Evolutionary conservation across 2,888 invertebrate species (phyloP).

Genomic region (Drosophila peninsularis): DNA sequence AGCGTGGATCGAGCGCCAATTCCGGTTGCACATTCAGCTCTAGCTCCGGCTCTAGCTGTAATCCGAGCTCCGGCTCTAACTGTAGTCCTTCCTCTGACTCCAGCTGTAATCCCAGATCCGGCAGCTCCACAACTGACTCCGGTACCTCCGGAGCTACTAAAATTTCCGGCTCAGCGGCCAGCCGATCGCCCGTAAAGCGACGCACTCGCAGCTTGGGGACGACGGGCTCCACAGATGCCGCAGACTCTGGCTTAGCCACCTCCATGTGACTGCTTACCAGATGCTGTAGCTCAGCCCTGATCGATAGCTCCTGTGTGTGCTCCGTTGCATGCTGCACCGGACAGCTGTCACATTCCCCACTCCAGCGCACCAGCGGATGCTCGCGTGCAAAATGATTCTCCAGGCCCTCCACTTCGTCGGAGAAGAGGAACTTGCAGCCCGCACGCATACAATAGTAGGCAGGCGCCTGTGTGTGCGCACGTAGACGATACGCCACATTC

Average conservation of each 20-base stretch:
- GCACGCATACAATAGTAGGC: conserved; percentile 80
- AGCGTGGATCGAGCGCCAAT: background rate
- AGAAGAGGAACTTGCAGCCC: conserved; percentile 81
- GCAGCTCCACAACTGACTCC: background rate
- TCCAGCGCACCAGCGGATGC: conserved; percentile 85
- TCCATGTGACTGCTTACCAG: conserved; percentile 69
- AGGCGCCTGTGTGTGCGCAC: background rate
- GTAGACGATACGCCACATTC: conserved; percentile 71
- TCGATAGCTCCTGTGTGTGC: conserved; percentile 3
- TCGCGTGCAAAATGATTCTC: conserved; percentile 80
- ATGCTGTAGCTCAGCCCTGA: conserved; percentile 75
- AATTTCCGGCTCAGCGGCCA: conserved; percentile 12
- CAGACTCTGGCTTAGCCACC: too few relatives aligned
- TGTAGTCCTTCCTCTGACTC: background rate
- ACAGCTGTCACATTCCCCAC: conserved; percentile 86
- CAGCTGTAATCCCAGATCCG: background rate
- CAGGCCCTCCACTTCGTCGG: conserved; percentile 78
- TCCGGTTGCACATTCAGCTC: background rate
- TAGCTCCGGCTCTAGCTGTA: background rate
- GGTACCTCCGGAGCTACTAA: background rate
- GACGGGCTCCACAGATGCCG: background rate
- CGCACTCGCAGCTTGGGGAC: conserved; percentile 70
- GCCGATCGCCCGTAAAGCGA: conserved; percentile 76
- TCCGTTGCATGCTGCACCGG: conserved; percentile 76
- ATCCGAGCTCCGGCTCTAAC: background rate